A percentile compares a stretch with the other conserved stretches of the same genome.
Conservation (phyloP, 2,113 vertebrate species). For the Pelodiscus sinensis region DNA sequence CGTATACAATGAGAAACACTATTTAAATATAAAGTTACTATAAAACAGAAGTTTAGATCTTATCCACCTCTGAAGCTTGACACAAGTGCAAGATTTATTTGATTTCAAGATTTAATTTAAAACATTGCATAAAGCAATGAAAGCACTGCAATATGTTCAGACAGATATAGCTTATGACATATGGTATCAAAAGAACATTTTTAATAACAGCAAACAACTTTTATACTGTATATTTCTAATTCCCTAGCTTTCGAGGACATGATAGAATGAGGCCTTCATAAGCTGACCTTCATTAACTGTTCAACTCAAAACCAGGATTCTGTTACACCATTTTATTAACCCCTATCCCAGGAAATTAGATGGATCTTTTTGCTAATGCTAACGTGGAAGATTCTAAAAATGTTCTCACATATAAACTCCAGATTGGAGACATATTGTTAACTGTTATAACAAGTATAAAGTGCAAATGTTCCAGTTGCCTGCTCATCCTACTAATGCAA, state of each 20-base stretch:
- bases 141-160: background rate
- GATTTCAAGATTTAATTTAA: background rate
- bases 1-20: background rate
- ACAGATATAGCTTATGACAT: background rate
- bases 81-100: background rate
- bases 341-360: fast-evolving
- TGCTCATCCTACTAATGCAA: background rate
- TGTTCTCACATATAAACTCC: background rate
- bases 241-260: background rate
- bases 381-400: background rate
- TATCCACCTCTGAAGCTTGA: background rate
- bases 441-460: background rate
- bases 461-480: background rate
- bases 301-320: background rate
- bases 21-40: background rate
- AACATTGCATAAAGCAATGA: background rate
- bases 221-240: background rate
- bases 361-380: background rate
- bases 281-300: background rate
- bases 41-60: background rate
- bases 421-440: background rate
- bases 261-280: background rate
- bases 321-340: background rate
- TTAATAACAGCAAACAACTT: background rate
- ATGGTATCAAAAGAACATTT: background rate